A percentile compares a stretch with the other conserved stretches of the same genome.
phyloP scores from a whole-genome alignment of 2,888 invertebrate genomes.

The Rhamnusium bicolor region DNA sequence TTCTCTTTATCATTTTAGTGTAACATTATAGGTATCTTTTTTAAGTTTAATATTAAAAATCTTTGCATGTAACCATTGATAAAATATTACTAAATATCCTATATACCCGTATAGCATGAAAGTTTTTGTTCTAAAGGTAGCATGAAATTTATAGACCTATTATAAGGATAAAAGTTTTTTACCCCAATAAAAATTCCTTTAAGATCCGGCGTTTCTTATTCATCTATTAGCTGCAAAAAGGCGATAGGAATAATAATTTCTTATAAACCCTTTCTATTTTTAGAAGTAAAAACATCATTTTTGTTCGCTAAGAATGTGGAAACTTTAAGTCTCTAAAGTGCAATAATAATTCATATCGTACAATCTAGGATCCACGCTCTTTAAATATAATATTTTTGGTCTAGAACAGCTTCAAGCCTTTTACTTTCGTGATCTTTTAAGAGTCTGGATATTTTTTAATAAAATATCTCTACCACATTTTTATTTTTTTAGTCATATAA shows the following conservation, averaged over 20 bases:
- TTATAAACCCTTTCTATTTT: conserved; percentile 2
- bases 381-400: conserved; percentile 5
- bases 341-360: conserved; percentile 25
- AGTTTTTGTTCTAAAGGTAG: conserved; percentile 16
- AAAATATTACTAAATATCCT: neutral
- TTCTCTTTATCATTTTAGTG: too few species aligned
- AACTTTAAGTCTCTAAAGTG: conserved; percentile 16
- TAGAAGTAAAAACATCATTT: neutral
- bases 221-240: conserved; percentile 28
- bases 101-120: conserved; percentile 3
- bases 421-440: neutral
- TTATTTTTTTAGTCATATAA: too few species aligned
- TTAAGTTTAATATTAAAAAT: neutral
- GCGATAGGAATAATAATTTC: conserved; percentile 28
- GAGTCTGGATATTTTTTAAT: neutral
- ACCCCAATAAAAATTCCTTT: conserved; percentile 25
- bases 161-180: conserved; percentile 31
- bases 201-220: conserved; percentile 19
- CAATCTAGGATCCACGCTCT: neutral
- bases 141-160: conserved; percentile 28
- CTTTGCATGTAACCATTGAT: neutral
- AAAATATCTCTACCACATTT: neutral
- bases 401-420: conserved; percentile 1
- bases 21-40: too few species aligned
- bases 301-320: conserved; percentile 7